Evolutionary conservation across 2,888 invertebrate species (phyloP), one percentile per base, ranked within the genome.

Genomic region (Prosapia bicincta): DNA sequence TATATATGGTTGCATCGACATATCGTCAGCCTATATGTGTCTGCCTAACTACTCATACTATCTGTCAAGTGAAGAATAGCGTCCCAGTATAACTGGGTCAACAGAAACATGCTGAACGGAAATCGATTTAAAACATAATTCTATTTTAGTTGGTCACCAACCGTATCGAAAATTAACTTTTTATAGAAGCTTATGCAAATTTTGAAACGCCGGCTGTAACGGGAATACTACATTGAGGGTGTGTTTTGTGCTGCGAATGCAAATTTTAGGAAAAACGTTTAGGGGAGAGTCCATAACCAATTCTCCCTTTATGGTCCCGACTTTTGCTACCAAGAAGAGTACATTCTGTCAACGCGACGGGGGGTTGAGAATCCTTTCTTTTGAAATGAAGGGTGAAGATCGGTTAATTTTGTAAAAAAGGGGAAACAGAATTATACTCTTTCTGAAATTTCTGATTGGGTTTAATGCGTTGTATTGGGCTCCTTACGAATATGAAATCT

Each of bases 281-380:
- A 54, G 54, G 54, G 54, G 54, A 54, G 54, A 54, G 20, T 54
- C n/a, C 54, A 54, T 54, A 13, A 54, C 54, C 54, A 54, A 54
- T 54, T 1, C 20, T n/a, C 13, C 38, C 20, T 54, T 54, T 54
- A 54, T 54, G 54, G 1, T 3, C 10, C 54, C 20, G 54, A 5
- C n/a, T 3, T 10, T 10, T 3, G 20, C 3, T 5, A 20, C 3
- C 54, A 20, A 20, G 3, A 6, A 3, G 2, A 1, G 54, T 54
- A 13, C 20, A 20, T 74, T 74, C 69, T 74, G 74, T 74, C 69
- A 74, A 74, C 74, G 74, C 74, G 65, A 65, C 74, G 74, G 66
- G 69, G 74, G 74, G 74, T 69, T 54, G 69, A 69, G 74, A 74
- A 74, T 74, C 74, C 74, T 74, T 74, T 74, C 74, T 74, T 54